These are phyloP conservation scores for Labeo rohita DNA, from an alignment of 2,113 vertebrate genomes.

Conservation along the genomic window DNA sequence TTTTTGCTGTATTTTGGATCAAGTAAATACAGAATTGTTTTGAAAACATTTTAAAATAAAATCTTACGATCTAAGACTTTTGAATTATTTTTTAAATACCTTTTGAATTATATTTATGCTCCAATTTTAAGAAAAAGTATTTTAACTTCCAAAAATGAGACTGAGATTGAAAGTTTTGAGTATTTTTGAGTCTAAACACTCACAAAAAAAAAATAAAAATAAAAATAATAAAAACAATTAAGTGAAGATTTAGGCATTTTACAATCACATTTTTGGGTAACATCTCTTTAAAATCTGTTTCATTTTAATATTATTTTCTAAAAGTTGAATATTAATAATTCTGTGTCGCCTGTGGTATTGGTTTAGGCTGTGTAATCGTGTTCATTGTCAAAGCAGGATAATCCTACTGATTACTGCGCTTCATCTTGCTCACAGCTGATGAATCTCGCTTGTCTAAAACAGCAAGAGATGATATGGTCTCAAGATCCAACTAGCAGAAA, in stretches of 20 bases:
- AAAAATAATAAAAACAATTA: not conserved
- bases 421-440: slow-evolving; percentile 60
- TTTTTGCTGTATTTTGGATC: too few relatives aligned
- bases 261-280: not conserved
- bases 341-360: slow-evolving; percentile 43
- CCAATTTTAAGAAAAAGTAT: too few relatives aligned
- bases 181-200: too few relatives aligned
- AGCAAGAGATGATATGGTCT: not conserved
- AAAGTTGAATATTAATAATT: not conserved
- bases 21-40: too few relatives aligned
- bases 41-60: too few relatives aligned
- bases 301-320: too few relatives aligned
- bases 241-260: not conserved
- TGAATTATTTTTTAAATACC: too few relatives aligned
- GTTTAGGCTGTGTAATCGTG: slow-evolving; percentile 59
- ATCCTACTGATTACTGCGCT: slow-evolving; percentile 70
- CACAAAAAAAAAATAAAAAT: too few relatives aligned
- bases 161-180: too few relatives aligned
- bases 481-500: slow-evolving; percentile 7
- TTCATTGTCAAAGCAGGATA: slow-evolving; percentile 63
- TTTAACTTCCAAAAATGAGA: too few relatives aligned
- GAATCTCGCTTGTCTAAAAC: slow-evolving; percentile 41
- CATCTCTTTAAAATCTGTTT: not conserved
- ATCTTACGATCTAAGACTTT: too few relatives aligned
- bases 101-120: too few relatives aligned